Percentiles rank a stretch among this genome's conserved stretches.
Evolutionary conservation across 1,140 invertebrate genomes (phyloP).

Genomic region (Bombus consobrinus): DNA sequence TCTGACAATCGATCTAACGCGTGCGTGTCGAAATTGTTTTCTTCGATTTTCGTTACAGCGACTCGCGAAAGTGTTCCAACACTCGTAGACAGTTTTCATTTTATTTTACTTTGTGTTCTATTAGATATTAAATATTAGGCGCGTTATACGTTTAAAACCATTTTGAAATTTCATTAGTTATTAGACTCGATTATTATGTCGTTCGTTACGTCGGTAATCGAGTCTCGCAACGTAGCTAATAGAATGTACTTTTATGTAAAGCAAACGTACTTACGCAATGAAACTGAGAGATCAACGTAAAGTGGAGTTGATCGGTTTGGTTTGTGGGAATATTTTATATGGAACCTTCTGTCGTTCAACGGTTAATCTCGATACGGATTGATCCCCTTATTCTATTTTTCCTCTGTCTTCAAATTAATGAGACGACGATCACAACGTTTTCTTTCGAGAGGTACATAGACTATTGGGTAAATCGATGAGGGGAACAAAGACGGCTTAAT

Average conservation of each 20-base stretch:
- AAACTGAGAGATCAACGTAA: not conserved
- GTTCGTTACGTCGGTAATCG: no score
- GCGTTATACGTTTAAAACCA: no score
- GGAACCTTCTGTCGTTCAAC: not conserved
- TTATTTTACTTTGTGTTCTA: no score
- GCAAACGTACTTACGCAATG: not conserved
- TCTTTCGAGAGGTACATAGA: not conserved
- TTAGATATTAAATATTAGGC: no score
- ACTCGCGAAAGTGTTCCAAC: not conserved
- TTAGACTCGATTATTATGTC: no score
- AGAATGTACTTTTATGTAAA: no score
- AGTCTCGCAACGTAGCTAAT: no score
- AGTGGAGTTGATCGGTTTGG: not conserved
- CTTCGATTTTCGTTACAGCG: not conserved
- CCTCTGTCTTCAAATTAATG: not conserved
- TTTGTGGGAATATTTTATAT: no score
- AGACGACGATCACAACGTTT: not conserved
- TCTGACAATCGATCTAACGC: not conserved
- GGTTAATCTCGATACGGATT: not conserved
- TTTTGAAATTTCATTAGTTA: no score
- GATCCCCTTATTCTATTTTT: not conserved
- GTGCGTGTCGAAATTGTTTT: not conserved
- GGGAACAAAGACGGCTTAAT: slow-evolving; percentile 11
- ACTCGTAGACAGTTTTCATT: no score
- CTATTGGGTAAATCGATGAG: not conserved